Evolutionary conservation across 2,888 invertebrate species (phyloP).

Genomic region (Aproaerema taeniolella): DNA sequence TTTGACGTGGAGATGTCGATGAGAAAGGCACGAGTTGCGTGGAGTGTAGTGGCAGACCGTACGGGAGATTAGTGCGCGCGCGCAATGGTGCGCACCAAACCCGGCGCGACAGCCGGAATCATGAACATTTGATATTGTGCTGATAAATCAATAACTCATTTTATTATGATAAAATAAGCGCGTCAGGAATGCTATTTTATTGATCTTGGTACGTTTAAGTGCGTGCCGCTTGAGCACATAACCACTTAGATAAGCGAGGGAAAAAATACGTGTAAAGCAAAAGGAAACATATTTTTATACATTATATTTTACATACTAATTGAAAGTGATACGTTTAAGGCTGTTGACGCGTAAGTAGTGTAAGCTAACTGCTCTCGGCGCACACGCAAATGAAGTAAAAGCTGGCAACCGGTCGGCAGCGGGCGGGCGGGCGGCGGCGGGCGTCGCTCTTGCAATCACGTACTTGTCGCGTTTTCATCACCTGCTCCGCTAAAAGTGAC

Average conservation of each 20-base stretch:
- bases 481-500: constrained; percentile 70
- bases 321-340: too few relatives aligned
- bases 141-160: constrained; percentile 70
- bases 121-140: constrained; percentile 57
- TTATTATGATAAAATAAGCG: constrained; percentile 42
- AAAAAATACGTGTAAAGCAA: too few relatives aligned
- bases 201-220: too few relatives aligned
- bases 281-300: too few relatives aligned
- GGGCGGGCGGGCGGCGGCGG: constrained; percentile 47
- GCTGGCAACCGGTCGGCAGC: constrained; percentile 58
- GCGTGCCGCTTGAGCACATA: too few relatives aligned
- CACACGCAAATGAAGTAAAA: constrained; percentile 38
- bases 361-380: too few relatives aligned
- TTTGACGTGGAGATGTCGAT: constrained; percentile 56
- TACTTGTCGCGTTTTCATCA: constrained; percentile 75
- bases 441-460: constrained; percentile 54
- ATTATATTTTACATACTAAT: too few relatives aligned
- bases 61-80: constrained; percentile 51
- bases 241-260: too few relatives aligned
- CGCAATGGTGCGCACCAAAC: constrained; percentile 58
- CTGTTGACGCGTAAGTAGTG: too few relatives aligned
- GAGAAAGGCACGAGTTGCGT: constrained; percentile 51
- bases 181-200: constrained; percentile 21
- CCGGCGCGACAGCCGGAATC: constrained; percentile 61
- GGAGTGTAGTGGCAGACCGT: constrained; percentile 16